Base-by-base conservation (phyloP, 2,888 invertebrate genomes). In the Monopis laevigella region DNA sequence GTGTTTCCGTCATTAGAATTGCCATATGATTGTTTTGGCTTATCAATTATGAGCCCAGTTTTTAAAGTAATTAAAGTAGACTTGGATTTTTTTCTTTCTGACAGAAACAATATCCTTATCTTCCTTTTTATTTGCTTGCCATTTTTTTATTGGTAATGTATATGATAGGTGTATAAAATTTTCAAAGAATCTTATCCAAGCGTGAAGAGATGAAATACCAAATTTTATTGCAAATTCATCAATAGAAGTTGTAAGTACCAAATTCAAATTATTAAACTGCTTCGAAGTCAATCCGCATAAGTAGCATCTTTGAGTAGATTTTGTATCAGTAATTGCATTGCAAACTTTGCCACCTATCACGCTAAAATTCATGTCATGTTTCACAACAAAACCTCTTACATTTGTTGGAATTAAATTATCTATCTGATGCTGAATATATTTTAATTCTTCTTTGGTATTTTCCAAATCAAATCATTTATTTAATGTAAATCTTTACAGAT, bases 1-100 rank as follows among this genome's bases (percentile, higher is more conserved):
- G 45, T 48, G 24, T 48, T 48, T 16, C 46, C 46, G 17, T 45
- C 49, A 38, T 49, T 48, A 12, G 34, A 40, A 35, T 48, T 48
- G n/a, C 48, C 46, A 21, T 27, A 40, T 17, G 44, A 44, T 42
- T 44, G 46, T 43, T 48, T 43, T 17, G 44, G 36, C 40, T 44
- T 19, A n/a, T 42, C 41, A 21, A 21, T 21, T 21, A 21, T 21
- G 24, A 7, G 24, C 24, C 24, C 24, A 21, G 24, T 21, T 21
- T 21, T 21, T 21, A 21, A 7, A n/a, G n/a, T n/a, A n/a, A 7
- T 21, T 21, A 8, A 21, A 21, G 8, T 21, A 5, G 8, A 21
- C 24, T 21, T 21, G 24, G n/a, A 7, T 21, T 21, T 21, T 21
- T 21, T 21, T 21, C 24, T 21, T 21, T 21, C 24, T 21, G 24